Conservation (phyloP, 1,140 invertebrate species). For the Steinernema feltiae region DNA sequence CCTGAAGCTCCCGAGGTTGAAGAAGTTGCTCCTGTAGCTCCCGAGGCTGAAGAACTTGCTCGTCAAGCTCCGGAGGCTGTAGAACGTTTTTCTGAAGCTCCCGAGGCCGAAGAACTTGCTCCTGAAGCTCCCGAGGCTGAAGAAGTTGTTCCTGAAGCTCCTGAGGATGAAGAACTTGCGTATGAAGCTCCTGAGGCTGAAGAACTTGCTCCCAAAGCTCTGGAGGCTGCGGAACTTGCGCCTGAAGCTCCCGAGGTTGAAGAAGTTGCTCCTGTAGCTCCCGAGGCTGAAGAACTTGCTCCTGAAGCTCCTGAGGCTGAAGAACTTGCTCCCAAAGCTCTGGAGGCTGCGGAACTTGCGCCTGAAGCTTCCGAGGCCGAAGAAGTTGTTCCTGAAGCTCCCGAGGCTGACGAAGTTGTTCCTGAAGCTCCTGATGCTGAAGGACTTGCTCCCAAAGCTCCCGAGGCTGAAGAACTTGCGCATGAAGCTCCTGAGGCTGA, state of each 20-base stretch:
- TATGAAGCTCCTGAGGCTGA: neutral
- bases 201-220: neutral
- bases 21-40: no score
- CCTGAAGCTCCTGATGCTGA: no score
- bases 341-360: neutral
- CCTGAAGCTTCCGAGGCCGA: neutral
- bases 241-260: neutral
- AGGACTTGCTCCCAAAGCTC: no score
- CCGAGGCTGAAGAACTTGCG: no score
- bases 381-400: neutral
- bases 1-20: slow-evolving; percentile 5
- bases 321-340: neutral
- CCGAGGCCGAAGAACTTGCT: neutral
- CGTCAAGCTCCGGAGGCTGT: neutral
- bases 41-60: neutral
- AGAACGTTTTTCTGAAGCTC: neutral
- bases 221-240: neutral
- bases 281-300: neutral
- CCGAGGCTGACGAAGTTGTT: neutral
- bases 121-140: slow-evolving; percentile 12
- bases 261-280: neutral
- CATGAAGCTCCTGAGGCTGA: no score
- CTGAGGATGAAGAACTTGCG: neutral
- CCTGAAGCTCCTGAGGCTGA: slow-evolving; percentile 4
- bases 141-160: neutral